Evolutionary conservation across 2,888 invertebrate species (phyloP).

Genomic region (Trissoscelio sp.): DNA sequence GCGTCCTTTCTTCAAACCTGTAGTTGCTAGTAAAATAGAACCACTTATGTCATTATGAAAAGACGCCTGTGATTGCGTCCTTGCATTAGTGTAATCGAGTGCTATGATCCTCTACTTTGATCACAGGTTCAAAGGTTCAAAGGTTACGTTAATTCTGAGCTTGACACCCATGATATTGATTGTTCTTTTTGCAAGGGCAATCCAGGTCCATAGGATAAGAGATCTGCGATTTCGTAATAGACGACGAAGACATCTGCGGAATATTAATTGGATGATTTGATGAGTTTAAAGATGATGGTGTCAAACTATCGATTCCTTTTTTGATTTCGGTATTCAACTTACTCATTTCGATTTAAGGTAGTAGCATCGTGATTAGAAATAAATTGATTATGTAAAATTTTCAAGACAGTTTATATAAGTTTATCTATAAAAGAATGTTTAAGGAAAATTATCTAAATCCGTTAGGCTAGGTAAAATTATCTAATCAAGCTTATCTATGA

Average conservation of each 20-base stretch:
- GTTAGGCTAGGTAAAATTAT: no score
- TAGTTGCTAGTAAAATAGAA: constrained; percentile 51
- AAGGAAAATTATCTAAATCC: no score
- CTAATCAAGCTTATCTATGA: no score
- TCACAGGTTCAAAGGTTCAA: constrained; percentile 58
- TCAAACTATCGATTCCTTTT: constrained; percentile 20
- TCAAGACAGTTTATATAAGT: no score
- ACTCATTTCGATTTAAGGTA: no score
- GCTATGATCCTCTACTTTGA: constrained; percentile 62
- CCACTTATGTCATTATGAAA: constrained; percentile 48
- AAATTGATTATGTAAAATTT: no score
- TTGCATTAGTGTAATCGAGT: constrained; percentile 43
- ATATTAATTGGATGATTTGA: constrained; percentile 16
- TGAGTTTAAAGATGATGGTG: background rate
- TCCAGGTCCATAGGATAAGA: constrained; percentile 30
- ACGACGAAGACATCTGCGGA: constrained; percentile 34
- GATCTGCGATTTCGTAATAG: constrained; percentile 27
- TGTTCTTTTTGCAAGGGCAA: constrained; percentile 37
- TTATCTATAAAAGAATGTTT: no score
- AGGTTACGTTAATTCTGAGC: constrained; percentile 45
- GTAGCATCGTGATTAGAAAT: no score
- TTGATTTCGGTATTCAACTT: no score
- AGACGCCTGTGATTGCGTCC: constrained; percentile 49
- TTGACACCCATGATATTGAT: constrained; percentile 35
- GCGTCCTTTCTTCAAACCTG: constrained; percentile 35